A percentile compares a stretch with the other conserved stretches of the same genome.
These are phyloP conservation scores for Dascyllus trimaculatus DNA, from an alignment of 2,113 vertebrate species.

Conservation along the genomic window DNA sequence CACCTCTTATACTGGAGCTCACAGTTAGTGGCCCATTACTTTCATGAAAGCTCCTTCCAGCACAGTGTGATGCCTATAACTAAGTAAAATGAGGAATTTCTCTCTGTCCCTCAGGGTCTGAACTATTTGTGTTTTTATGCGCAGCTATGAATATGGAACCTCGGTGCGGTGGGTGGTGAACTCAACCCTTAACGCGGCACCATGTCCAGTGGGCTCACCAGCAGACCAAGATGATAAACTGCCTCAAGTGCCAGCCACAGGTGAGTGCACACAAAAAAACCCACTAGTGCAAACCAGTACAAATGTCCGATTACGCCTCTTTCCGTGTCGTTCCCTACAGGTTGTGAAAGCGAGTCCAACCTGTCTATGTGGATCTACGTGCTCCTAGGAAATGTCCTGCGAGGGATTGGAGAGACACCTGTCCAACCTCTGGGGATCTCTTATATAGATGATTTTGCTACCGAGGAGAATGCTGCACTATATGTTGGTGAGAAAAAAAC, in stretches of 20 bases:
- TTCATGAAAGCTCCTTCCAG: not conserved
- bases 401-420: slow-evolving; percentile 94
- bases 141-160: slow-evolving; percentile 90
- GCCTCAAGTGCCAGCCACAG: slow-evolving; percentile 70
- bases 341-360: slow-evolving; percentile 87
- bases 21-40: too few species aligned
- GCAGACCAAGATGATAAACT: slow-evolving; percentile 67
- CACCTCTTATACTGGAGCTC: too few species aligned
- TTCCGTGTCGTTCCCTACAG: slow-evolving; percentile 62
- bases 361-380: slow-evolving; percentile 93
- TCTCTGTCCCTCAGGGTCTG: not conserved
- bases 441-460: slow-evolving; percentile 93
- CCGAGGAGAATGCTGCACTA: slow-evolving; percentile 91
- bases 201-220: slow-evolving; percentile 84
- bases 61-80: not conserved
- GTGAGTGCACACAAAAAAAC: slow-evolving; percentile 40
- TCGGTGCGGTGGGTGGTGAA: slow-evolving; percentile 83
- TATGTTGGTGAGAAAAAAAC: slow-evolving; percentile 89
- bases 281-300: not conserved
- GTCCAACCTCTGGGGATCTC: slow-evolving; percentile 92
- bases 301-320: not conserved
- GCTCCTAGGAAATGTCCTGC: slow-evolving; percentile 90
- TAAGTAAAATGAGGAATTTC: not conserved
- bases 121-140: slow-evolving; percentile 55
- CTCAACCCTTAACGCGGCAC: slow-evolving; percentile 81